Conservation (phyloP, 2,113 vertebrate genomes). For the Sapayoa aenigma region DNA sequence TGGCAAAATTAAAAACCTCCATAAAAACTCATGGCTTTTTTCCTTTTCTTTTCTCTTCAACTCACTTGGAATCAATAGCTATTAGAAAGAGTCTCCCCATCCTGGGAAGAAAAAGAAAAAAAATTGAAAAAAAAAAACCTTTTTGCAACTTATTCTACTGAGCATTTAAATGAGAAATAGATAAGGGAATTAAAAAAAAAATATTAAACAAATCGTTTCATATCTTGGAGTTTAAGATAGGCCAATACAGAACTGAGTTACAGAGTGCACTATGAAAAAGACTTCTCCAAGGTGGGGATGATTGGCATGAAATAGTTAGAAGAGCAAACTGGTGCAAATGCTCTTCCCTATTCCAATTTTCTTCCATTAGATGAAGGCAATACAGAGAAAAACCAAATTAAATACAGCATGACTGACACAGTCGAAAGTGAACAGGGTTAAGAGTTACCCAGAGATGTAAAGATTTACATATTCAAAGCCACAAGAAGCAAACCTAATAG, state of each 20-base stretch:
- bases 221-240: neutral
- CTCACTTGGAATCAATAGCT: neutral
- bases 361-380: neutral
- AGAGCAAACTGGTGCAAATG: neutral
- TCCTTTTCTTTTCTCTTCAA: neutral
- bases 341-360: neutral
- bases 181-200: neutral
- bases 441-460: neutral
- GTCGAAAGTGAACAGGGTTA: neutral
- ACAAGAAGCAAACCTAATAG: neutral
- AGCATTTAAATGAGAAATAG: neutral
- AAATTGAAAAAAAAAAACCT: neutral
- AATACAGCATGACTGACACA: neutral
- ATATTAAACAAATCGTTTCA: neutral
- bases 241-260: neutral
- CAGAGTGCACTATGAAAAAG: neutral
- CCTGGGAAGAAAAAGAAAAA: fast-evolving
- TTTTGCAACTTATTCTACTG: neutral
- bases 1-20: neutral
- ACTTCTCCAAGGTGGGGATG: neutral
- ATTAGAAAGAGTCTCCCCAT: neutral
- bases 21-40: neutral
- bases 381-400: neutral
- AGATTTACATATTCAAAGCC: neutral
- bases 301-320: neutral